Conservation (phyloP, 2,113 vertebrate genomes). For the Laticauda colubrina region DNA sequence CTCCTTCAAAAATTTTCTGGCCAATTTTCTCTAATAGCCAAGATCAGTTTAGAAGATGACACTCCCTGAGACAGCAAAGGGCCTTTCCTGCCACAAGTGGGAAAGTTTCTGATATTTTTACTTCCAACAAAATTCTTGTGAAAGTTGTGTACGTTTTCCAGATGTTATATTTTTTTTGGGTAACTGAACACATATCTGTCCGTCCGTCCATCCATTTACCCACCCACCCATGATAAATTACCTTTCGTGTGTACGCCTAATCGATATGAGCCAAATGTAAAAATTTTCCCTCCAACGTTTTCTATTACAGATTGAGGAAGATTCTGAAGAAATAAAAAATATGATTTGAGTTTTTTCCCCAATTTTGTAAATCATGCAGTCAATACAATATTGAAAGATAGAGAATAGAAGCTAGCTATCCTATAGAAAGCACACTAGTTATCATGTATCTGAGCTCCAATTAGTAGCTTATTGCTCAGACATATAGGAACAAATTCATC, state of each 20-base stretch:
- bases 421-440: neutral
- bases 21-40: neutral
- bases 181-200: neutral
- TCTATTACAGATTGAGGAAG: conserved; percentile 84
- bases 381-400: neutral
- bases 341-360: conserved; percentile 23
- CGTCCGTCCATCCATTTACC: neutral
- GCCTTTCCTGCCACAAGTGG: neutral
- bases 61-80: neutral
- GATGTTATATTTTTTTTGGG: neutral
- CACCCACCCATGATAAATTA: conserved; percentile 53
- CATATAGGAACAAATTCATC: neutral
- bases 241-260: conserved; percentile 90
- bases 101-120: neutral
- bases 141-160: neutral
- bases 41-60: neutral
- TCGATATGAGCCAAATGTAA: conserved; percentile 90
- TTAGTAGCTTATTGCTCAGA: neutral
- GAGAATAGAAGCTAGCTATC: neutral
- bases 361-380: conserved; percentile 18
- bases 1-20: neutral
- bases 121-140: neutral
- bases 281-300: conserved; percentile 88
- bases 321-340: conserved; percentile 74
- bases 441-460: neutral